Evolutionary conservation across 2,797 vertebrate genomes (phyloP).

Genomic region (Sylvilagus floridanus): DNA sequence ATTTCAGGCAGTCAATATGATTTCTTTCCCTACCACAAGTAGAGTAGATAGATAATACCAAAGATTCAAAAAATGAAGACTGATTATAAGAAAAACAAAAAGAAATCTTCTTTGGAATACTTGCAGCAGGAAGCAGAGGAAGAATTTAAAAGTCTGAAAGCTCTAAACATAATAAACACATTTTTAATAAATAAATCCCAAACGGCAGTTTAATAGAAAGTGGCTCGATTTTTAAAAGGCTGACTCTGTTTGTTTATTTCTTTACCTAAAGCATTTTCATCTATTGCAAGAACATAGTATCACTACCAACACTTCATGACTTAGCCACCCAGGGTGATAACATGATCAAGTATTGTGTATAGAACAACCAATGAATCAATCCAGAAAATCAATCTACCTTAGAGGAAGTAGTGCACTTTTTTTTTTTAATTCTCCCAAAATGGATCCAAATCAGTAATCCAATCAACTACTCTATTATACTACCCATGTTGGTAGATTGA

Average conservation of each 20-base stretch:
- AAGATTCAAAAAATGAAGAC: background rate
- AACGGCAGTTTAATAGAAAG: background rate
- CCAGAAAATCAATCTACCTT: background rate
- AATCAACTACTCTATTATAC: background rate
- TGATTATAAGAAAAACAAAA: background rate
- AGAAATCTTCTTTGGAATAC: background rate
- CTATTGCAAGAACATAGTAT: background rate
- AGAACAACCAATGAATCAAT: conserved; percentile 13
- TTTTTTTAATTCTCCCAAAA: background rate
- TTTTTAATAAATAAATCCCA: background rate
- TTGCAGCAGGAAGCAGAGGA: background rate
- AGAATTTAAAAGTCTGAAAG: background rate
- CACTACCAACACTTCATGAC: background rate
- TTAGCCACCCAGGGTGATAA: background rate
- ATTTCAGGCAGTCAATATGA: background rate
- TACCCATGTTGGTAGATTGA: conserved; percentile 13
- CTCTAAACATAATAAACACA: background rate
- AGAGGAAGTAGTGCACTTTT: background rate
- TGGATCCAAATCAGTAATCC: conserved; percentile 45
- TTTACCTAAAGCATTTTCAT: conserved; percentile 23
- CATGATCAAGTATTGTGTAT: background rate
- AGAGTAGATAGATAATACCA: background rate
- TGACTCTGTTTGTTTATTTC: background rate
- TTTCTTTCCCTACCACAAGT: background rate
- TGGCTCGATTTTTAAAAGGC: conserved; percentile 29